These are phyloP conservation scores for Callosobruchus maculatus DNA, from an alignment of 2,888 invertebrate species.

Conservation along the genomic window DNA sequence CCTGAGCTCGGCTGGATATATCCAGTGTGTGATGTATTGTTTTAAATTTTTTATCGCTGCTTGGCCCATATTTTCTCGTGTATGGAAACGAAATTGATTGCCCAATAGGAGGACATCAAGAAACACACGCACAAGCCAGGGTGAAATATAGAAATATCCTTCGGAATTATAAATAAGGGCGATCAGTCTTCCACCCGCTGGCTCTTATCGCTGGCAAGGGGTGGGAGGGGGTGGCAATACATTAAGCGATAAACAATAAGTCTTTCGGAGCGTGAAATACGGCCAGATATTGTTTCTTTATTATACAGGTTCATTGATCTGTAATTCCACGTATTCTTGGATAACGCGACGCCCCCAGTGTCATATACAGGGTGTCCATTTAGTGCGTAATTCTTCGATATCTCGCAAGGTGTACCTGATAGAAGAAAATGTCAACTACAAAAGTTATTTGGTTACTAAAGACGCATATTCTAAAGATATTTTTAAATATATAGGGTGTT, in stretches of 20 bases:
- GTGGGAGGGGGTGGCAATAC: neutral
- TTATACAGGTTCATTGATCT: too few relatives aligned
- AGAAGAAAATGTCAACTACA: too few relatives aligned
- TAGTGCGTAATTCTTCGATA: too few relatives aligned
- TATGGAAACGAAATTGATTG: neutral
- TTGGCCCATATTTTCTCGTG: neutral
- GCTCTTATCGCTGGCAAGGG: neutral
- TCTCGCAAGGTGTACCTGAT: too few relatives aligned
- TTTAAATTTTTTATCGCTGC: neutral
- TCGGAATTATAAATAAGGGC: neutral
- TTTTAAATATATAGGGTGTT: too few relatives aligned
- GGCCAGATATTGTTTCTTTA: neutral
- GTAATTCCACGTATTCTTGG: too few relatives aligned
- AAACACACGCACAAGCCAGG: neutral
- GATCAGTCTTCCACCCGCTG: neutral
- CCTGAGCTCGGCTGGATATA: neutral
- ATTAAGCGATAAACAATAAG: neutral
- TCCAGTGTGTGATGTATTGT: neutral
- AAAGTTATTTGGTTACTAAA: too few relatives aligned
- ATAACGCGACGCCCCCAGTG: too few relatives aligned
- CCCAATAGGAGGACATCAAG: neutral
- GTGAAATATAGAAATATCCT: neutral
- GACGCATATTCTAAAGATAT: too few relatives aligned
- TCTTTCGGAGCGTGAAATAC: neutral
- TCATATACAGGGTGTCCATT: too few relatives aligned